Percentiles rank a stretch among this genome's conserved stretches.
phyloP scores from a whole-genome alignment of 2,797 vertebrate species.

The Neostethus bicornis region DNA sequence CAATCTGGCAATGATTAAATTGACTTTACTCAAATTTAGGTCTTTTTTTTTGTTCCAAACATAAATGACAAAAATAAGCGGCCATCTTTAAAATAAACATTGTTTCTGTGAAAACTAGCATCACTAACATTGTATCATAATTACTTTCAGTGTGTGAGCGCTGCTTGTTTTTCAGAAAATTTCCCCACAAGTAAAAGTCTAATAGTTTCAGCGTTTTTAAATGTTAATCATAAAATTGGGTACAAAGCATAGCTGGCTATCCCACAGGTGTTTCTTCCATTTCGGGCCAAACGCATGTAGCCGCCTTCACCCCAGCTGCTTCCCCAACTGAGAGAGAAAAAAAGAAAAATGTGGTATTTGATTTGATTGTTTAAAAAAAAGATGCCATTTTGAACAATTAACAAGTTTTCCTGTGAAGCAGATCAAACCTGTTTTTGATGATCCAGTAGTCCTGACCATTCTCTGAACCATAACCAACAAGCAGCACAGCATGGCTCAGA shows the following conservation, averaged over 20 bases:
- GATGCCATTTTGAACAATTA: rapidly evolving
- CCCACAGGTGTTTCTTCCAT: constrained; percentile 78
- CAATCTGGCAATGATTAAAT: too few relatives aligned
- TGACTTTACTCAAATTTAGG: too few relatives aligned
- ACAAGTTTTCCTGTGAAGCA: not conserved
- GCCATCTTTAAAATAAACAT: too few relatives aligned
- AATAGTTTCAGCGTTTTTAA: not conserved
- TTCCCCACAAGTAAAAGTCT: not conserved
- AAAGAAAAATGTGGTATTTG: constrained; percentile 1
- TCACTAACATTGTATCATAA: too few relatives aligned
- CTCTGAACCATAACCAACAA: constrained; percentile 81
- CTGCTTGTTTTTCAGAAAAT: constrained; percentile 5
- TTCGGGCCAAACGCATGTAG: constrained; percentile 77
- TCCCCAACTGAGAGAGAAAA: constrained; percentile 79
- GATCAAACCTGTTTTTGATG: constrained; percentile 78
- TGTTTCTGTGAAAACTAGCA: too few relatives aligned
- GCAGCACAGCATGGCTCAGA: constrained; percentile 80
- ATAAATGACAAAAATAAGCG: too few relatives aligned
- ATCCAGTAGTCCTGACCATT: constrained; percentile 81
- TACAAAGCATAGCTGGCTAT: constrained; percentile 82
- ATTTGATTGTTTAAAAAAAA: not conserved
- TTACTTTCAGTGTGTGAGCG: not conserved
- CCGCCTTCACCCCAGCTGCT: constrained; percentile 81
- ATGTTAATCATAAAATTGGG: constrained; percentile 71
- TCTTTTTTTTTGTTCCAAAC: too few relatives aligned